Conservation (phyloP, 1,140 invertebrate species). For the Zaprionus africanus region DNA sequence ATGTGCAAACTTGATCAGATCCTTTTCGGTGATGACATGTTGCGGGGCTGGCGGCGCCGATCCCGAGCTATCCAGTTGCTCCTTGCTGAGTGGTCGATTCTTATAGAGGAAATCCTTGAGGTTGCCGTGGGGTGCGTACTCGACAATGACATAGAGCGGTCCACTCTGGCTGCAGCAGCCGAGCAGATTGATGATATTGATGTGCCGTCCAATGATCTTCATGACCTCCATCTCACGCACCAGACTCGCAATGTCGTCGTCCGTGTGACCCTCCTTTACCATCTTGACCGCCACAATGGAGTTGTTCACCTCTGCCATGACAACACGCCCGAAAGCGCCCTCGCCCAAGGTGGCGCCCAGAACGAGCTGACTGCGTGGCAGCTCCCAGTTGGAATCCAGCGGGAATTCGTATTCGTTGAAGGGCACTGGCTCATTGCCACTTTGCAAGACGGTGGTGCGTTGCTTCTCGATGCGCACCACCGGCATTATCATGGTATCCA, state of each 20-base stretch:
- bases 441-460: conserved; percentile 88
- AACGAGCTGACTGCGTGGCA: conserved; percentile 90
- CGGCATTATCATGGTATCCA: conserved; percentile 89
- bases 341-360: conserved; percentile 95
- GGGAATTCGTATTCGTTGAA: conserved; percentile 97
- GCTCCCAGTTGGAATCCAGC: conserved; percentile 96
- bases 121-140: conserved; percentile 97
- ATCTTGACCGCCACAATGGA: conserved; percentile 99
- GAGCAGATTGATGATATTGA: conserved; percentile 98
- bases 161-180: conserved; percentile 98
- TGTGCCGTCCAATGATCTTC: conserved; percentile 98
- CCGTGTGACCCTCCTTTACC: conserved; percentile 99
- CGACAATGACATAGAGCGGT: conserved; percentile 97
- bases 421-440: conserved; percentile 86
- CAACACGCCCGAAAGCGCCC: conserved; percentile 97
- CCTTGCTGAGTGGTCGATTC: conserved; percentile 87
- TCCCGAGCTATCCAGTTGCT: conserved; percentile 85
- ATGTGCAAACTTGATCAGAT: conserved; percentile 97
- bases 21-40: conserved; percentile 94
- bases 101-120: conserved; percentile 96
- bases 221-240: conserved; percentile 99
- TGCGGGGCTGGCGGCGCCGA: conserved; percentile 74
- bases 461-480: conserved; percentile 94
- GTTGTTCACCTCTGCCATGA: conserved; percentile 92
- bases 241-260: conserved; percentile 98